Evolutionary conservation across 2,113 vertebrate genomes (phyloP).

Genomic region (Chitala chitala): DNA sequence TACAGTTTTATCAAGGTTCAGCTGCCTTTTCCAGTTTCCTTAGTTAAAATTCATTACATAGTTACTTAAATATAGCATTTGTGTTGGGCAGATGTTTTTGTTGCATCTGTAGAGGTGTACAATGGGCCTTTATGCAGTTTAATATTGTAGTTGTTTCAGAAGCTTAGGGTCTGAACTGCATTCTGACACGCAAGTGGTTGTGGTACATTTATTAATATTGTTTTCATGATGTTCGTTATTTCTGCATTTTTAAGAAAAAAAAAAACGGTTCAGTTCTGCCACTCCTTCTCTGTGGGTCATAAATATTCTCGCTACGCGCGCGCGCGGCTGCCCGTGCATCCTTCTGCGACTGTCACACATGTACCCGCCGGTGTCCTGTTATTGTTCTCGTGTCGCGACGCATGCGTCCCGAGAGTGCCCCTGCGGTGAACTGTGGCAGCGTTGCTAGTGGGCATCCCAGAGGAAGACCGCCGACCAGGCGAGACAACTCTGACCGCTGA

Average conservation of each 20-base stretch:
- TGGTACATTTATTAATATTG: not conserved
- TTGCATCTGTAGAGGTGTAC: too few relatives aligned
- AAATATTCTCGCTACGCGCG: not conserved
- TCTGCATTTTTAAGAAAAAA: too few relatives aligned
- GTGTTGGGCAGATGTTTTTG: too few relatives aligned
- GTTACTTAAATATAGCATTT: too few relatives aligned
- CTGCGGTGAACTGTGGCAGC: conserved; percentile 7
- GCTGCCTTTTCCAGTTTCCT: too few relatives aligned
- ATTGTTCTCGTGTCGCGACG: conserved; percentile 20
- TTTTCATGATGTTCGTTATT: not conserved
- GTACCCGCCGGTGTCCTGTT: conserved; percentile 22
- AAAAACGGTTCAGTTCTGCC: not conserved
- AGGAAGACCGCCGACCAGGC: not conserved
- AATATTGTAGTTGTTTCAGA: too few relatives aligned
- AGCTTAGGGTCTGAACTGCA: too few relatives aligned
- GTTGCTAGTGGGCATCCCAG: conserved; percentile 14
- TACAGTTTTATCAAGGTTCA: too few relatives aligned
- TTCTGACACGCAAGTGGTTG: too few relatives aligned
- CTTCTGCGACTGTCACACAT: conserved; percentile 15
- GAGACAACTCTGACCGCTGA: not conserved
- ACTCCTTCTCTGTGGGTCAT: not conserved
- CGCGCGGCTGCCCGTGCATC: conserved; percentile 3
- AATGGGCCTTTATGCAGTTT: too few relatives aligned
- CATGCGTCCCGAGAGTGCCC: conserved; percentile 7
- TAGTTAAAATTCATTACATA: too few relatives aligned